phyloP scores from a whole-genome alignment of 2,888 invertebrate species.

The Tiliacea aurago region DNA sequence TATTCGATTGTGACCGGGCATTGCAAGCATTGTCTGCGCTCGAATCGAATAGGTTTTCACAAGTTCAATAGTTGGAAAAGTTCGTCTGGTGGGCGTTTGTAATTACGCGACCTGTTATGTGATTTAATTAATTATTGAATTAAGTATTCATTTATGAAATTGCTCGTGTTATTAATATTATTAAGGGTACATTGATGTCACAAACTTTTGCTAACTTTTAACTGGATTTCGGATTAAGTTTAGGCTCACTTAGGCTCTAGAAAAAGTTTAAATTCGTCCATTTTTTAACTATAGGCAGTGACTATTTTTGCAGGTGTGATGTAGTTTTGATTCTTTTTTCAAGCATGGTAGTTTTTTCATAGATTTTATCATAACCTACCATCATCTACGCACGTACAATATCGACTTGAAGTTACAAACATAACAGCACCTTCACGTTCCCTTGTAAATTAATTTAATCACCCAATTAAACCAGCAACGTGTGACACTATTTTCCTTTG shows the following conservation, averaged over 20 bases:
- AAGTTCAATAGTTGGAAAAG: slow-evolving; percentile 57
- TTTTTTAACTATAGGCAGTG: too few species aligned
- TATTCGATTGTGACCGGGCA: slow-evolving; percentile 53
- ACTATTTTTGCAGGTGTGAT: too few species aligned
- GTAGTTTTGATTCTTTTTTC: too few species aligned
- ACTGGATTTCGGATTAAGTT: not conserved
- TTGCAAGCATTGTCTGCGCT: slow-evolving; percentile 48
- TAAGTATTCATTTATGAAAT: slow-evolving; percentile 38
- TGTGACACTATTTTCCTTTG: slow-evolving; percentile 18
- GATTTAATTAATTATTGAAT: slow-evolving; percentile 41
- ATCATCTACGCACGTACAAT: too few species aligned
- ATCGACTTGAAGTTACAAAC: too few species aligned
- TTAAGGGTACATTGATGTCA: not conserved
- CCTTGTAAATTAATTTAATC: slow-evolving; percentile 11
- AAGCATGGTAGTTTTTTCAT: too few species aligned
- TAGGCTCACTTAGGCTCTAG: not conserved
- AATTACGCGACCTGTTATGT: slow-evolving; percentile 55
- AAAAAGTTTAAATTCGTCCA: not conserved
- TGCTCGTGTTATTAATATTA: not conserved
- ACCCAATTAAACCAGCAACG: slow-evolving; percentile 13
- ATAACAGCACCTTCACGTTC: not conserved
- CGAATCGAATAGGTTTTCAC: slow-evolving; percentile 61
- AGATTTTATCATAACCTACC: too few species aligned
- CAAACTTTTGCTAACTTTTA: not conserved
- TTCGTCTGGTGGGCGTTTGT: slow-evolving; percentile 37